phyloP scores from a whole-genome alignment of 92 coral and sea anemone species.

The Zoanthus gigantus region DNA sequence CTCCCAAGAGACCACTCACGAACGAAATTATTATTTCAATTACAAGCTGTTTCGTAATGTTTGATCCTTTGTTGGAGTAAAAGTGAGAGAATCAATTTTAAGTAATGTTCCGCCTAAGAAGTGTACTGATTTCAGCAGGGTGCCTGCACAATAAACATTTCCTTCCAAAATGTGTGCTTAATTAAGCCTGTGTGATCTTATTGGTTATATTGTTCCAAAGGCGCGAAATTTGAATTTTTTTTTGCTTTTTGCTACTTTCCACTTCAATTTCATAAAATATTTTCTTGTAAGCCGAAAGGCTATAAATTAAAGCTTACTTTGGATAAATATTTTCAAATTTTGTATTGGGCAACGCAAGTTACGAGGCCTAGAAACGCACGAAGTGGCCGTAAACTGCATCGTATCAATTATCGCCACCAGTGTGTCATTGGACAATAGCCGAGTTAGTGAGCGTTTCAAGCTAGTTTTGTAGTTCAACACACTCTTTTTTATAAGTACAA shows the following conservation, averaged over 20 bases:
- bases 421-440: background rate
- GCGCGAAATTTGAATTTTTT: constrained; percentile 28
- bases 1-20: no score
- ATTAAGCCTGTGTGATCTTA: constrained; percentile 8
- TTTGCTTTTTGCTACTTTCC: no score
- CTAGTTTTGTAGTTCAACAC: background rate
- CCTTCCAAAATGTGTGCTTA: constrained; percentile 3
- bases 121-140: constrained; percentile 35
- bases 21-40: no score
- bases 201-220: background rate
- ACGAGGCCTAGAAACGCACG: background rate
- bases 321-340: constrained; percentile 6
- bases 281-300: background rate
- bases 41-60: no score
- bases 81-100: no score
- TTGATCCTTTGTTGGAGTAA: no score
- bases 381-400: background rate
- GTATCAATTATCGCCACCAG: constrained; percentile 7
- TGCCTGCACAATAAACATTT: constrained; percentile 12
- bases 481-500: no score
- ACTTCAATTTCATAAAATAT: background rate
- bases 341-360: background rate
- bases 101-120: constrained; percentile 30
- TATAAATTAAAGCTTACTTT: constrained; percentile 2
- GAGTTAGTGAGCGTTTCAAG: background rate